Evolutionary conservation across 2,113 vertebrate genomes (phyloP), one percentile per base, ranked within the genome.

Genomic region (Pleuronectes platessa): DNA sequence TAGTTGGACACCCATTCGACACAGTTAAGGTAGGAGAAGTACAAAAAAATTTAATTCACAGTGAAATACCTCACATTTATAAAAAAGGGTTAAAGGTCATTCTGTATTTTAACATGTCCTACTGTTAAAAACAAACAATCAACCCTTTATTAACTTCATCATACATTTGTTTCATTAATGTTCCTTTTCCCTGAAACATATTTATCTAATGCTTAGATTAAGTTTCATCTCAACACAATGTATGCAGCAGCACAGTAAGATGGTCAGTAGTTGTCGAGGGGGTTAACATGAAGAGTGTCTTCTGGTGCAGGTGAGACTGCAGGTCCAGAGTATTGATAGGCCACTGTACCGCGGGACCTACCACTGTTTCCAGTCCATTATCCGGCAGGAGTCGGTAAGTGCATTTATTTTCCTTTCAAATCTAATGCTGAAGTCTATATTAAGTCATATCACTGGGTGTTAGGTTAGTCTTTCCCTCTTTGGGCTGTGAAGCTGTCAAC

Each of bases 1-100:
- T 99, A 74, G 98, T 99, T 54, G 98, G 98, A 93, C 98, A 99
- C 85, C 98, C 98, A 0, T 99, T 99, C 81, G 98, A 99, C 90
- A 99, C 97, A 0, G 97, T 99, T 55, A 99, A 99, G 97, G 97
- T 99, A 92, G 1, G 26, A 63, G 58, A 2, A 7, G 20, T 60
- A 2, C 18, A 27, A 27, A 27, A 27, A n/a, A 51, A 68, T 24
- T 21, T 1, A 40, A 47, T 17, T n/a, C 17, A 53, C 40, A 35
- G 13, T 15, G 5, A 55, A 3, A 20, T 53, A 42, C 27, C 6
- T 0, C 1, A 27, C 4, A 21, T 54, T 23, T 6, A 17, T 23
- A 35, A 37, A 20, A n/a, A 37, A n/a, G 5, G 42, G 21, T 42
- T 40, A 11, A 40, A 40, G 2, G 2, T 40, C 2, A 40, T 31